Conservation (phyloP, 92 coral and sea anemone genomes). For the Micromussa lordhowensis region DNA sequence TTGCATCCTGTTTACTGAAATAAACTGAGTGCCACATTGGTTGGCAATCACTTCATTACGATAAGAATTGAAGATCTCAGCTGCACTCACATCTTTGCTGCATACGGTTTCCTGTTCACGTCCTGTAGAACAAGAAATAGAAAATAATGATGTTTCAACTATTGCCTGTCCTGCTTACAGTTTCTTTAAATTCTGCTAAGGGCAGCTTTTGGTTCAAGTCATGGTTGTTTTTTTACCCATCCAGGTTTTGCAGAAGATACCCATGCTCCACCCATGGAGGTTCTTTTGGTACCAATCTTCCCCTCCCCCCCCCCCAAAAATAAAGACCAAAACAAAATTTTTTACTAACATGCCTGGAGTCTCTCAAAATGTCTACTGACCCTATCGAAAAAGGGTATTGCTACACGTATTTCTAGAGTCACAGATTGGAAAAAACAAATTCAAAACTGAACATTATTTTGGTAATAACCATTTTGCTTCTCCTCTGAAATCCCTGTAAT, state of each 20-base stretch:
- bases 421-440: constrained; percentile 5
- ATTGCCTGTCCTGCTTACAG: neutral
- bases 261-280: no score
- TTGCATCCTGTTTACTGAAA: no score
- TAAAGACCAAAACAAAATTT: constrained; percentile 1
- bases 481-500: no score
- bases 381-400: no score
- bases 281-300: no score
- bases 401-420: constrained; percentile 22
- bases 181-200: no score
- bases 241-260: neutral
- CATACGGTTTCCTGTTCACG: neutral
- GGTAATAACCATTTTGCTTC: constrained; percentile 1
- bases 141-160: constrained; percentile 4
- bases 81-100: no score
- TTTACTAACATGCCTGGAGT: constrained; percentile 8
- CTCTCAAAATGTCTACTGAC: neutral
- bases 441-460: neutral
- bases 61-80: no score
- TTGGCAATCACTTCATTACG: no score
- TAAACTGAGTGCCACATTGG: no score
- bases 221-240: neutral
- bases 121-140: constrained; percentile 10
- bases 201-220: neutral
- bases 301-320: no score